Conservation (phyloP, 1,140 invertebrate species). For the Conus ventricosus region DNA sequence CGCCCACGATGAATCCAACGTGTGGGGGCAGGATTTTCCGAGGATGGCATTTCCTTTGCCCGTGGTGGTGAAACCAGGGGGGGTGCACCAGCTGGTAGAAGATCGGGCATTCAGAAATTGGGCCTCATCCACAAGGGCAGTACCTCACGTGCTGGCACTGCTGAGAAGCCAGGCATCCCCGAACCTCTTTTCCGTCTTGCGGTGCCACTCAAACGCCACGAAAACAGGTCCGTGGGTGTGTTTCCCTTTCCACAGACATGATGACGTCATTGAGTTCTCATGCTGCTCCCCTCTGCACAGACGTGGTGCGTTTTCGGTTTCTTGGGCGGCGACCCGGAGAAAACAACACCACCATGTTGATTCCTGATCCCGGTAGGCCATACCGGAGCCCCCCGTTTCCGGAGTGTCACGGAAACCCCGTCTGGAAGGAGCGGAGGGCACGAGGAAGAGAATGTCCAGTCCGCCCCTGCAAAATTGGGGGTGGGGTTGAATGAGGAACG, state of each 20-base stretch:
- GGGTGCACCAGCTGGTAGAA: conserved; percentile 94
- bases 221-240: conserved; percentile 54
- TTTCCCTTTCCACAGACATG: conserved; percentile 36
- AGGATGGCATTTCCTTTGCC: background rate
- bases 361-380: conserved; percentile 33
- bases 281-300: background rate
- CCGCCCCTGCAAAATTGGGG: conserved; percentile 16
- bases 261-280: background rate
- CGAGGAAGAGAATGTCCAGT: conserved; percentile 37
- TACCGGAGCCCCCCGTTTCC: conserved; percentile 44
- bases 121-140: background rate
- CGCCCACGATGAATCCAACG: conserved; percentile 5
- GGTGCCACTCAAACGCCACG: conserved; percentile 49
- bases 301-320: background rate
- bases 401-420: conserved; percentile 20
- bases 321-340: conserved; percentile 23
- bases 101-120: conserved; percentile 76
- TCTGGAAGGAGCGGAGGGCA: conserved; percentile 31
- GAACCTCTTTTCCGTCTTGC: conserved; percentile 78
- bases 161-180: conserved; percentile 85
- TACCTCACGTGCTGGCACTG: conserved; percentile 77
- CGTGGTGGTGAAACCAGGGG: conserved; percentile 83
- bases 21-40: background rate
- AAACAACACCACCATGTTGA: conserved; percentile 39
- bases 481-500: conserved; percentile 2